Percentiles rank a stretch among this genome's conserved stretches.
Conservation (phyloP, 2,797 vertebrate genomes). For the Eptatretus atami region DNA sequence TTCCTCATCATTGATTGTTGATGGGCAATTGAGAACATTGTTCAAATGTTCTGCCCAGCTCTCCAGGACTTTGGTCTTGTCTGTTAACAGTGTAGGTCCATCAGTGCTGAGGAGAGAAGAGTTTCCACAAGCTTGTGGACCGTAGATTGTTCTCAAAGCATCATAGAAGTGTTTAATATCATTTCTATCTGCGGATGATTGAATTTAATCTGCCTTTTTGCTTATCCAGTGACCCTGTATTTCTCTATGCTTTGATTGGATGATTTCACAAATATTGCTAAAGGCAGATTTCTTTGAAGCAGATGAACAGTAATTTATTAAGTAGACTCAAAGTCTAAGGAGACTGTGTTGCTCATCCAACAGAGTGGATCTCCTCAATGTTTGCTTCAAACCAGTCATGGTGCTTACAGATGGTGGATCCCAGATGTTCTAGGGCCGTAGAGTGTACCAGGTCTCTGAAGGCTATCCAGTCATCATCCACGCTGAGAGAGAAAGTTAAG, state of each 20-base stretch:
- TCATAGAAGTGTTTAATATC: background rate
- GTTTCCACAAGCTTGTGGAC: background rate
- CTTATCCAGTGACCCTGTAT: background rate
- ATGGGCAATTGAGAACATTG: background rate
- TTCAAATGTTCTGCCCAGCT: background rate
- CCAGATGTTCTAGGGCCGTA: background rate
- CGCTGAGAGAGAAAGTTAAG: background rate
- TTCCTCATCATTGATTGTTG: background rate
- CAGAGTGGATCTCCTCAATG: background rate
- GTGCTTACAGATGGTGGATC: background rate
- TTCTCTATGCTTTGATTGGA: background rate
- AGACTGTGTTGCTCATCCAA: background rate
- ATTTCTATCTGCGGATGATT: background rate
- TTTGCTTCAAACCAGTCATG: background rate
- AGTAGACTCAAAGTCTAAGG: background rate
- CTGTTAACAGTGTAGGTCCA: background rate
- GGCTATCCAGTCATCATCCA: background rate
- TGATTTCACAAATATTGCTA: background rate
- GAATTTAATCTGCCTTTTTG: background rate
- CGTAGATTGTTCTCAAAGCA: background rate
- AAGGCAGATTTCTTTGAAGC: background rate
- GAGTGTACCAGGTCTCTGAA: background rate
- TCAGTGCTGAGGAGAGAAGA: background rate
- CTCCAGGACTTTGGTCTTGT: background rate
- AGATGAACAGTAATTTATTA: background rate